phyloP scores from a whole-genome alignment of 2,888 invertebrate genomes.

The Artemia sp. region DNA sequence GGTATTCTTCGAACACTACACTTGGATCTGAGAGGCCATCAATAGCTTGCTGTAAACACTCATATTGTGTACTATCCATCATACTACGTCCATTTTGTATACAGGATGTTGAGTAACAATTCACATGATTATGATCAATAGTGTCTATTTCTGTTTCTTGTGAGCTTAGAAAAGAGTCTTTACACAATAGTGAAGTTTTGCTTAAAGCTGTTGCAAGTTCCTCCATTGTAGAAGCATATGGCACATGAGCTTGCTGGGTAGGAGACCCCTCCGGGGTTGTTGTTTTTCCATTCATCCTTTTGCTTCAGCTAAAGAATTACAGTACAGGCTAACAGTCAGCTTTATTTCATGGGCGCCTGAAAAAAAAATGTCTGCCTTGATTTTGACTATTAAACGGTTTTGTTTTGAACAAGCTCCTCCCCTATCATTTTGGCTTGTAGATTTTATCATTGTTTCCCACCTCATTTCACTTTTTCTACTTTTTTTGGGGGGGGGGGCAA shows the following conservation, averaged over 20 bases:
- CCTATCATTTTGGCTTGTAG: too few relatives aligned
- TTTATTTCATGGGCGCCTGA: too few relatives aligned
- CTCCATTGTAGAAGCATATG: neutral
- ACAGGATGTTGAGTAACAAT: neutral
- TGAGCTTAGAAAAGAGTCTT: neutral
- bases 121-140: neutral
- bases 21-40: neutral
- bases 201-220: neutral
- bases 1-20: slow-evolving; percentile 38
- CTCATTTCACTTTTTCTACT: too few relatives aligned
- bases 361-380: too few relatives aligned
- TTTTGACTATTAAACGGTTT: too few relatives aligned
- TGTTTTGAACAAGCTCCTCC: too few relatives aligned
- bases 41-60: neutral
- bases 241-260: neutral
- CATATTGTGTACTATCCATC: neutral
- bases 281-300: neutral
- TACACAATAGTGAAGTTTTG: neutral
- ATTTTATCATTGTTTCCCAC: too few relatives aligned
- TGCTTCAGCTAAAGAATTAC: neutral
- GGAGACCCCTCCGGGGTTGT: neutral
- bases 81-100: neutral
- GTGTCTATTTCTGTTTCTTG: neutral
- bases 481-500: too few relatives aligned
- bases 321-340: too few relatives aligned